Base-by-base conservation (phyloP, 2,797 vertebrate genomes). In the Octomys mimax region DNA sequence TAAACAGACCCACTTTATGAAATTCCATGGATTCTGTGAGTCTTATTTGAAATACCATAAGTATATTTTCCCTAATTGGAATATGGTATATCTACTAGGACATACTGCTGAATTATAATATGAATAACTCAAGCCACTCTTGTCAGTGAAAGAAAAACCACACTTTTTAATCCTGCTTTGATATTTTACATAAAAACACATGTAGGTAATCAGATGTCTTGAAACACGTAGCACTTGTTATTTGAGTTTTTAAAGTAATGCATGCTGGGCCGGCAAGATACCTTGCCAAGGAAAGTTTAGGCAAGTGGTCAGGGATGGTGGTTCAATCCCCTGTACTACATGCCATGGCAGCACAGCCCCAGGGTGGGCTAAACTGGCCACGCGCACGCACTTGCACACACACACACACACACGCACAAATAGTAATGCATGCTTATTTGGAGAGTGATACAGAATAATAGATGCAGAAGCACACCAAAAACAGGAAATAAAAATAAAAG, bases 401-500 rank as follows among this genome's bases (percentile, higher is more conserved):
- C 49, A 11, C 49, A 49, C 49, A 11, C 49, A 49, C 49, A 49
- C 49, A 49, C 49, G 6, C 49, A 49, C 49, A 49, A 4, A 49
- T 5, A 57, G 13, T 79, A 75, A 83, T 71, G 19, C 8, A 18
- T 64, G 9, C 71, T 75, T 85, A 46, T 84, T 59, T 85, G 79
- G 70, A 83, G 26, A 75, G 39, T 42, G 70, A 71, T 8, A 61
- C 12, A 90, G 36, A 92, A 81, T 78, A 64, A 77, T 12, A 90
- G 49, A 86, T 49, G 81, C 57, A 86, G 52, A 52, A 82, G 49
- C n/a, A 70, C 52, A 90, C 22, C n/a, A 54, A 80, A n/a, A 16
- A 68, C 64, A 54, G 13, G 11, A 96, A 91, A 88, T 87, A 81
- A 84, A 88, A 87, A 73, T 81, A 91, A 87, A 24, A 31, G 16